Evolutionary conservation across 2,888 invertebrate genomes (phyloP), one percentile per base, ranked within the genome.

Genomic region (Plebejus melissa): DNA sequence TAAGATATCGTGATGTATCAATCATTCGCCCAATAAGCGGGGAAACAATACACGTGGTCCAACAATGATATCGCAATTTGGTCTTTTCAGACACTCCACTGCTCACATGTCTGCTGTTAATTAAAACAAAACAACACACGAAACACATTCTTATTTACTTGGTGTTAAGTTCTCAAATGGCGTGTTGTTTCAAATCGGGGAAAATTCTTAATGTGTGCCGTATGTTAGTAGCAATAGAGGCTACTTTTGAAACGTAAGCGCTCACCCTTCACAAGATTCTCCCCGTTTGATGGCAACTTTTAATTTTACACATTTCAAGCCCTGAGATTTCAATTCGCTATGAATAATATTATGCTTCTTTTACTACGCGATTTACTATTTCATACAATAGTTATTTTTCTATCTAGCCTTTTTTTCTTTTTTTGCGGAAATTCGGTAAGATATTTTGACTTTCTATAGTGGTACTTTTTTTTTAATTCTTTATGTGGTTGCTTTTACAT

Each of bases 291-390:
- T 74, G 71, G 46, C 74, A 74, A 78, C 75, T 77, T 79, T 79
- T 78, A 79, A 79, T 79, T 80, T 79, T 79, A 75, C 78, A 77
- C 77, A 79, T 81, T 78, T 79, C 79, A 75, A 79, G 77, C 77
- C 78, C 76, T 76, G 76, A 77, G 79, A 80, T 77, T 79, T 80
- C 79, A 78, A 79, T 79, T 77, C 78, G 78, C 78, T 75, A 74
- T 74, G 76, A 76, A 74, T 74, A 22, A 22, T 22, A 22, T 22
- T 22, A 70, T 78, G 79, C 79, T 71, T 76, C 76, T 75, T 75
- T 76, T 75, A 71, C 32, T 0, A n/a, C 32, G 69, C 32, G 32
- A 69, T 69, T 69, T 69, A 38, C 16, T 69, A 13, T 38, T 69
- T 69, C 32, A n/a, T 7, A 41, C 11, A 70, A 70, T 70, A 38